Evolutionary conservation across 2,888 invertebrate genomes (phyloP).

Genomic region (Papilio protenor): DNA sequence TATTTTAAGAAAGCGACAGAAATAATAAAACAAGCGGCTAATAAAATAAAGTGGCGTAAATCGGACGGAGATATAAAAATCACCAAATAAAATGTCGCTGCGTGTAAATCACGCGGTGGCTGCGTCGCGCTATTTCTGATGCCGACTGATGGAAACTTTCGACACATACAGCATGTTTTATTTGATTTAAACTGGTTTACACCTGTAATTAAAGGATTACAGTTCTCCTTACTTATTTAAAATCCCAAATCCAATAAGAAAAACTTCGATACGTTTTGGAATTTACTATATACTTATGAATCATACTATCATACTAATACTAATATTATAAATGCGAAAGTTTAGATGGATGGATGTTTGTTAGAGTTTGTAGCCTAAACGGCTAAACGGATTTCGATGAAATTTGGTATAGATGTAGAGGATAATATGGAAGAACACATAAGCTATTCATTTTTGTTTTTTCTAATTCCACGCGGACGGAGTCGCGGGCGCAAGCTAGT

Average conservation of each 20-base stretch:
- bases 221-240: not conserved
- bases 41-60: constrained; percentile 40
- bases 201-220: not conserved
- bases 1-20: constrained; percentile 25
- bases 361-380: too few species aligned
- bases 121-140: constrained; percentile 28
- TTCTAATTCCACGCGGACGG: too few species aligned
- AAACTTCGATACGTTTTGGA: not conserved
- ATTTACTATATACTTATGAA: too few species aligned
- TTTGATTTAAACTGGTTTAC: not conserved
- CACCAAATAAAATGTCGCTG: constrained; percentile 39
- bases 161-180: constrained; percentile 6
- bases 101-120: constrained; percentile 31
- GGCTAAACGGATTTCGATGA: too few species aligned
- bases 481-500: too few species aligned
- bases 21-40: constrained; percentile 38
- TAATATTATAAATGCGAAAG: too few species aligned
- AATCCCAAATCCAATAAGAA: not conserved
- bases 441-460: too few species aligned
- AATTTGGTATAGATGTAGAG: too few species aligned
- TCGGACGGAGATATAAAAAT: constrained; percentile 41
- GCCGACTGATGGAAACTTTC: constrained; percentile 15
- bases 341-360: too few species aligned
- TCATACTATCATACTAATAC: too few species aligned
- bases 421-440: too few species aligned